Conservation (phyloP, 2,888 invertebrate genomes). For the Agrochola litura region DNA sequence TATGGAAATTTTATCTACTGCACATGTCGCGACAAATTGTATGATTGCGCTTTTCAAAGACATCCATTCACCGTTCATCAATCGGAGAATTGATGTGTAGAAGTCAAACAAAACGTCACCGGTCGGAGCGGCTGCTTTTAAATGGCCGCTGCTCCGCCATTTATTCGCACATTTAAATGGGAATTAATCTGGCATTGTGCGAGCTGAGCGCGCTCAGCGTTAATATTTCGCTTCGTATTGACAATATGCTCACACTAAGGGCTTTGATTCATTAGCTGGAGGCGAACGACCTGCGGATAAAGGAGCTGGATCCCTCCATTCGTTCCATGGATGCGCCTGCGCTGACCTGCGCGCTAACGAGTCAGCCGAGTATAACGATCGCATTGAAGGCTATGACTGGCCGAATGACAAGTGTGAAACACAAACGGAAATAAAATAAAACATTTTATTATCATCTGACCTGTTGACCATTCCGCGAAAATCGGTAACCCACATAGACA, state of each 20-base stretch:
- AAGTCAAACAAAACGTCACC: conserved; percentile 74
- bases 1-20: conserved; percentile 60
- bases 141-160: conserved; percentile 74
- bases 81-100: conserved; percentile 65
- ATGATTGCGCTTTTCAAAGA: conserved; percentile 68
- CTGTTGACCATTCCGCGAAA: conserved; percentile 74
- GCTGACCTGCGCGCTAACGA: conserved; percentile 87
- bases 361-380: conserved; percentile 86
- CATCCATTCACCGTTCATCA: conserved; percentile 68
- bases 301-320: conserved; percentile 85
- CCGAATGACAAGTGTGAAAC: conserved; percentile 74
- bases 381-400: conserved; percentile 84
- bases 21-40: conserved; percentile 74
- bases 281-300: conserved; percentile 87
- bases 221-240: conserved; percentile 87
- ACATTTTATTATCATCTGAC: conserved; percentile 74
- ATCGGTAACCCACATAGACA: conserved; percentile 82
- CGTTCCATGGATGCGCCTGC: conserved; percentile 84
- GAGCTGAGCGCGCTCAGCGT: conserved; percentile 76
- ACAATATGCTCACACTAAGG: conserved; percentile 84
- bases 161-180: conserved; percentile 86
- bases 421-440: conserved; percentile 74
- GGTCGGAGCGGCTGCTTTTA: conserved; percentile 70
- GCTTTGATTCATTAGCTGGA: conserved; percentile 88
- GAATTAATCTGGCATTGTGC: conserved; percentile 87